Percentiles rank a stretch among this genome's conserved stretches.
phyloP scores from a whole-genome alignment of 2,797 vertebrate genomes.

The Clarias pachynema region DNA sequence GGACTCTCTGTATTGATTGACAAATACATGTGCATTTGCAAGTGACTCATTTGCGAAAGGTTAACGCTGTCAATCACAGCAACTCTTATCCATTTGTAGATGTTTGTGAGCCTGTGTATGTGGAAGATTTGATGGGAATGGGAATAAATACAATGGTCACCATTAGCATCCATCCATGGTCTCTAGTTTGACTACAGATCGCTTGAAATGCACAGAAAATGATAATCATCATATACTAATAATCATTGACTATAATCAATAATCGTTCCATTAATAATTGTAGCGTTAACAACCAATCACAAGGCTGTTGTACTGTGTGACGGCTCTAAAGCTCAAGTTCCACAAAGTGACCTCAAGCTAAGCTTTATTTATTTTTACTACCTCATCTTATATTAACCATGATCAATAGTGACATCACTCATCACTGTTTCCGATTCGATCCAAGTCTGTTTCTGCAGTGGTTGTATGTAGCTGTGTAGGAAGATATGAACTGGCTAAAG shows the following conservation, averaged over 20 bases:
- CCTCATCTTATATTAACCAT: background rate
- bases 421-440: conserved; percentile 7
- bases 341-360: background rate
- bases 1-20: background rate
- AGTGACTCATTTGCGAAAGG: background rate
- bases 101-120: background rate
- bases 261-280: no score
- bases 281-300: background rate
- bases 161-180: no score
- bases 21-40: background rate
- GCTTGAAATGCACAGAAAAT: no score
- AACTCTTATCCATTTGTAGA: background rate
- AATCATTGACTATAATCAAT: no score
- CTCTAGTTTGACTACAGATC: no score
- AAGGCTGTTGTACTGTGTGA: no score
- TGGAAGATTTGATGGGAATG: background rate
- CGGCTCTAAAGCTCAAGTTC: background rate
- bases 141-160: no score
- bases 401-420: conserved; percentile 17
- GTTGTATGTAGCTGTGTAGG: conserved; percentile 19
- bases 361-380: conserved; percentile 22
- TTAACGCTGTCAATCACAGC: background rate
- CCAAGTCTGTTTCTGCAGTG: background rate
- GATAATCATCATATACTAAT: no score
- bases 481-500: conserved; percentile 26